These are phyloP conservation scores for Seriola rivoliana DNA, from an alignment of 2,113 vertebrate genomes.

Conservation along the genomic window DNA sequence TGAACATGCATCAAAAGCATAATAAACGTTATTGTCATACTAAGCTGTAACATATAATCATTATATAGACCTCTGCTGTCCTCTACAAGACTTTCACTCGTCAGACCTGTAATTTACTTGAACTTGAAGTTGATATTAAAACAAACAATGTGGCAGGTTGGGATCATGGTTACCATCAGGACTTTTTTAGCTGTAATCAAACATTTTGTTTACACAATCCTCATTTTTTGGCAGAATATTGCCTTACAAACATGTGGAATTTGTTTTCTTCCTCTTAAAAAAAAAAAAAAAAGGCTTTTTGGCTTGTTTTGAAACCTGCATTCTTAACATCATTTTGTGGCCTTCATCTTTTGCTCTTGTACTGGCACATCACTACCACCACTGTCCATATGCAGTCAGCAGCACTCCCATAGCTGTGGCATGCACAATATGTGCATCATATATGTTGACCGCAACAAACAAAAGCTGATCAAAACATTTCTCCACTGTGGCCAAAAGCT, in stretches of 20 bases:
- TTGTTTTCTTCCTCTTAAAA: neutral
- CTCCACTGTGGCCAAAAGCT: neutral
- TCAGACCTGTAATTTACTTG: neutral
- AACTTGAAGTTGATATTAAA: neutral
- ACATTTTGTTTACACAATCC: neutral
- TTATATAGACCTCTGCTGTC: neutral
- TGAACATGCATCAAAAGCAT: neutral
- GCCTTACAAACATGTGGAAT: neutral
- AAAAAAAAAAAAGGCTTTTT: neutral
- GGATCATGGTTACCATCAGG: neutral
- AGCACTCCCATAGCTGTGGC: neutral
- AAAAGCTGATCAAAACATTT: neutral
- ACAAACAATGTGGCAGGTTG: neutral
- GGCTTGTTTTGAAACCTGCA: neutral
- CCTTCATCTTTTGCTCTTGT: neutral
- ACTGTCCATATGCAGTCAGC: neutral
- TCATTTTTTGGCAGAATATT: neutral
- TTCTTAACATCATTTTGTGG: neutral
- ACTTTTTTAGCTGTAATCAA: neutral
- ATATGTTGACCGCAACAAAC: neutral
- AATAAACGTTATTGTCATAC: neutral
- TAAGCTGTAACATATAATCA: neutral
- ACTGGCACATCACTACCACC: neutral
- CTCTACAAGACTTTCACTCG: neutral
- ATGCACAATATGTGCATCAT: neutral